Conservation (phyloP, 2,888 invertebrate genomes). For the Hermaeophaga mercurialis region DNA sequence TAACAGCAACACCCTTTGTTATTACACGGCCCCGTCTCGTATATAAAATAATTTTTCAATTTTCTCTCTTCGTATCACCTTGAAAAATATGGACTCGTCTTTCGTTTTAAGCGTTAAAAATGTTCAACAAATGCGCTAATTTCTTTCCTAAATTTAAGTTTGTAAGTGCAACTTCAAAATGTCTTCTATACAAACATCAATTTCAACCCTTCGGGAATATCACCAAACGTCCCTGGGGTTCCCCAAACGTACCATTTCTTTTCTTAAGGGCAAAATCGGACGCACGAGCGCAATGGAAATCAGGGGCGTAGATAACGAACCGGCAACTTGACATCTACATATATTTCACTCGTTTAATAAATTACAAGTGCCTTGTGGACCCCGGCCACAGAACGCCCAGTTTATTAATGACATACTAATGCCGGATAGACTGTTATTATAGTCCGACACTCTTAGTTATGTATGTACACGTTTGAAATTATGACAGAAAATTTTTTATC, state of each 20-base stretch:
- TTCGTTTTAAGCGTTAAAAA: too few relatives aligned
- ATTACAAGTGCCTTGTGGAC: constrained; percentile 39
- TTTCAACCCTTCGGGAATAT: too few relatives aligned
- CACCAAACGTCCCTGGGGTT: too few relatives aligned
- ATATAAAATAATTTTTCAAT: constrained; percentile 18
- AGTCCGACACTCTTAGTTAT: constrained; percentile 35
- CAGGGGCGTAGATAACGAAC: constrained; percentile 40
- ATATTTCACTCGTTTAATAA: constrained; percentile 42
- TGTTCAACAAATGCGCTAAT: too few relatives aligned
- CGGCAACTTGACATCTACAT: constrained; percentile 37
- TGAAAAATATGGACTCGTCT: too few relatives aligned
- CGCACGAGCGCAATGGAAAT: constrained; percentile 11
- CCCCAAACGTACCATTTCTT: too few relatives aligned
- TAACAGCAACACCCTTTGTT: constrained; percentile 38
- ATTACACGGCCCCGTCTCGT: constrained; percentile 22
- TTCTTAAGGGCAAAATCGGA: too few relatives aligned
- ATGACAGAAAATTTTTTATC: constrained; percentile 25
- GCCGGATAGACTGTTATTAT: constrained; percentile 41
- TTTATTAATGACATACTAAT: constrained; percentile 45
- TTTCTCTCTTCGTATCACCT: constrained; percentile 10
- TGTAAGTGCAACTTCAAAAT: too few relatives aligned
- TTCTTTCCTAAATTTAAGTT: too few relatives aligned
- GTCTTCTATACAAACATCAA: too few relatives aligned
- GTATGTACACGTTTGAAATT: constrained; percentile 31
- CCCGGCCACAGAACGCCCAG: constrained; percentile 36